Base-by-base conservation (phyloP, 2,797 vertebrate species). In the Dicrostonyx torquatus region DNA sequence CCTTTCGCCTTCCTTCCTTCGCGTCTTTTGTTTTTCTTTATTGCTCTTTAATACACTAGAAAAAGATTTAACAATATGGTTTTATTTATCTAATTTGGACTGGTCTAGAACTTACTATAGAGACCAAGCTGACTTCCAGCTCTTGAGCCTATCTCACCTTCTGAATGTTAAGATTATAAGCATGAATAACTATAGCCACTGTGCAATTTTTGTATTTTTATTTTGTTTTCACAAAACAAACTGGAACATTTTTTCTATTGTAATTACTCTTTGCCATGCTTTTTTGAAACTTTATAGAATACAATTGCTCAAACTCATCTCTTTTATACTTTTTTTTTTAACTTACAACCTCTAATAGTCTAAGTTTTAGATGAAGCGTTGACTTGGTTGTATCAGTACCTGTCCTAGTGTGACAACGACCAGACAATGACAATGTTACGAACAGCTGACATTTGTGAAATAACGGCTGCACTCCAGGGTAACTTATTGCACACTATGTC, bases 321-420 rank as follows among this genome's bases (percentile, higher is more conserved):
- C 50, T 88, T 82, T 34, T 75, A 64, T 90, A 37, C 31, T 20
- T 72, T 45, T 22, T 64, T 24, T 77, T 50, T 26, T 75, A 2
- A 5, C 55, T 53, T n/a, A 48, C 64, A 80, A 75, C 17, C 43
- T 92, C 78, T 34, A 7, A 82, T 66, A 91, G 58, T 1, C 60
- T 82, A 29, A 29, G 50, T 94, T 90, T 92, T 58, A 43, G 68
- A 17, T 82, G 66, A 78, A 93, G 62, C 37, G 4, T 60, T 83
- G 48, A 66, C 73, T 92, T 89, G 43, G 82, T 60, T 94, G 84
- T 85, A 90, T 88, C 72, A 62, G 34, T 18, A 78, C 73, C 29
- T 37, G 40, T 34, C 53, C 34, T 62, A 48, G 12, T 6, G 10
- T 94, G 95, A 91, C 50, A 55, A 48, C 17, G 13, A 87, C 43